Conservation (phyloP, 35 echinoderm and acorn worm species). For the Acanthaster planci region DNA sequence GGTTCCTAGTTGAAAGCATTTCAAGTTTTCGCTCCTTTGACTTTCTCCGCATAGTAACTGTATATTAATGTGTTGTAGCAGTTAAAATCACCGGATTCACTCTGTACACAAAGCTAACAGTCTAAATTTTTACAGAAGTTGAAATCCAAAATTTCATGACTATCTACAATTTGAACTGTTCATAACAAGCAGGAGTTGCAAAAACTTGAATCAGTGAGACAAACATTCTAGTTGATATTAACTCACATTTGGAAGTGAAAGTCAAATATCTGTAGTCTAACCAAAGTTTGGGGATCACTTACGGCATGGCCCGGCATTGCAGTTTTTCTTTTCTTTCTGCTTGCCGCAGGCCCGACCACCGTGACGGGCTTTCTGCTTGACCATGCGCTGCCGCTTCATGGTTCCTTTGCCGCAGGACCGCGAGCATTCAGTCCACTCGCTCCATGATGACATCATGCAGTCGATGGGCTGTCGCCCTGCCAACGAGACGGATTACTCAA, state of each 20-base stretch:
- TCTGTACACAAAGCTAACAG: too few species aligned
- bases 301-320: conserved; percentile 65
- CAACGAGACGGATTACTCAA: not conserved
- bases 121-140: too few species aligned
- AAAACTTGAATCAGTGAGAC: too few species aligned
- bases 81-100: too few species aligned
- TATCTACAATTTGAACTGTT: too few species aligned
- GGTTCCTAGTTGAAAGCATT: too few species aligned
- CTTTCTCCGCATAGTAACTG: too few species aligned
- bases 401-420: conserved; percentile 85
- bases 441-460: conserved; percentile 87
- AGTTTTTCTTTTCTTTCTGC: conserved; percentile 72
- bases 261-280: not conserved
- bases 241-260: not conserved
- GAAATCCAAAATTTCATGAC: too few species aligned
- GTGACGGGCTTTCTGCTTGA: conserved; percentile 66
- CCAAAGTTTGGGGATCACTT: conserved; percentile 7
- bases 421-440: conserved; percentile 75
- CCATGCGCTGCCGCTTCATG: conserved; percentile 72
- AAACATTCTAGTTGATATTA: too few species aligned
- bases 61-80: too few species aligned
- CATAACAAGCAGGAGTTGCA: too few species aligned
- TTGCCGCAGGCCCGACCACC: conserved; percentile 72
- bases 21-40: too few species aligned
- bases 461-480: conserved; percentile 64